Base-by-base conservation (phyloP, 2,113 vertebrate genomes). In the Chiloscyllium plagiosum region DNA sequence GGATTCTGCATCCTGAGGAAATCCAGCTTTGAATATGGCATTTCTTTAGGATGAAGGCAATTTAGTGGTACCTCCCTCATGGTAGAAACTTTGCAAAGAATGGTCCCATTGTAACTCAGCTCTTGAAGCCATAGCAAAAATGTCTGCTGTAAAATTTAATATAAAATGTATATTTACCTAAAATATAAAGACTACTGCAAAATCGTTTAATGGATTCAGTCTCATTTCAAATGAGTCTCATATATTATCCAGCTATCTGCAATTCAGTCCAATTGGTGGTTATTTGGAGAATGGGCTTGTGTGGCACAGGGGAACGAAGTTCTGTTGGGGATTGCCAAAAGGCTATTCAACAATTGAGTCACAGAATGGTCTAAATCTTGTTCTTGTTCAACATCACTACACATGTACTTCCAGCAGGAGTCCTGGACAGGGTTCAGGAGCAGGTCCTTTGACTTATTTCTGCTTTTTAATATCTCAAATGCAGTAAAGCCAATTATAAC, bases 1-100 rank as follows among this genome's bases (percentile, higher is more conserved):
- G 89, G 61, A 66, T 61, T 56, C 89, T 92, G 89, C n/a, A 93
- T 93, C 65, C 61, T 66, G 61, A n/a, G 61, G 65, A 93, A 93
- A 20, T 66, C 61, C 61, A 93, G 15, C 87, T 92, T 92, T 65
- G 12, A 92, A 92, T 33, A 56, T 90, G 29, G 47, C 3, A 65
- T 65, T 56, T 66, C 89, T 93, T 93, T 66, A 37, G 17, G n/a
- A 37, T 93, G 56, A 93, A 66, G 89, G 89, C n/a, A 61, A 68
- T 17, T 90, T 26, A n/a, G n/a, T 68, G 61, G 37, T 66, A 93
- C 42, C 69, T 72, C 68, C 47, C 69, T 95, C 42, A 70, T 17
- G 50, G 26, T 3, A 95, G 37, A 33, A 70, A 42, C 24, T 6
- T 47, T 8, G 68, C 37, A 95, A 76, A 94, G 68, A 94, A 94